Conservation (phyloP, 2,113 vertebrate species). For the Acanthisitta chloris region DNA sequence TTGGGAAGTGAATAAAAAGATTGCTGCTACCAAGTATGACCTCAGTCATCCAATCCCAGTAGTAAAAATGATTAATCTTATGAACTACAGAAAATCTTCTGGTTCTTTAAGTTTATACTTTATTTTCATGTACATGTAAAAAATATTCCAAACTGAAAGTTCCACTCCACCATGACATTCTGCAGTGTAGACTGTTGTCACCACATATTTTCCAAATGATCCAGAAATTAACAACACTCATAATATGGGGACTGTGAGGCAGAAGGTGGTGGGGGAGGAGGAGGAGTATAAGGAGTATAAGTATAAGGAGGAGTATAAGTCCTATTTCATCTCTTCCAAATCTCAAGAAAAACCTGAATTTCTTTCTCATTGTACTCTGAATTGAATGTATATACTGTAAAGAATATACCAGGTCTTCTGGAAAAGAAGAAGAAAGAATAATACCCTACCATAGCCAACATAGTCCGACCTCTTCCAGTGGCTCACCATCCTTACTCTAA, state of each 20-base stretch:
- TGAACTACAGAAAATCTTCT: neutral
- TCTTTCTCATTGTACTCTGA: neutral
- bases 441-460: neutral
- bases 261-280: rapidly evolving
- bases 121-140: neutral
- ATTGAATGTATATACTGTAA: neutral
- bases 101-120: neutral
- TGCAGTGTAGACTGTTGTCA: neutral
- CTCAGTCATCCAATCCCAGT: neutral
- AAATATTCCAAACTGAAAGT: neutral
- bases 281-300: no score
- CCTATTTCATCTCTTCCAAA: neutral
- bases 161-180: neutral
- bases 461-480: neutral
- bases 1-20: constrained; percentile 18
- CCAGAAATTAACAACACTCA: rapidly evolving
- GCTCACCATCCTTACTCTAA: neutral
- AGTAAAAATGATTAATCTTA: neutral
- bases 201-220: neutral
- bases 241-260: no score
- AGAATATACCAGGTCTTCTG: neutral
- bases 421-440: neutral
- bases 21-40: neutral
- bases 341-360: neutral
- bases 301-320: rapidly evolving